Percentiles rank a stretch among this genome's conserved stretches.
Evolutionary conservation across 2,113 vertebrate genomes (phyloP).

Genomic region (Elephas maximus): DNA sequence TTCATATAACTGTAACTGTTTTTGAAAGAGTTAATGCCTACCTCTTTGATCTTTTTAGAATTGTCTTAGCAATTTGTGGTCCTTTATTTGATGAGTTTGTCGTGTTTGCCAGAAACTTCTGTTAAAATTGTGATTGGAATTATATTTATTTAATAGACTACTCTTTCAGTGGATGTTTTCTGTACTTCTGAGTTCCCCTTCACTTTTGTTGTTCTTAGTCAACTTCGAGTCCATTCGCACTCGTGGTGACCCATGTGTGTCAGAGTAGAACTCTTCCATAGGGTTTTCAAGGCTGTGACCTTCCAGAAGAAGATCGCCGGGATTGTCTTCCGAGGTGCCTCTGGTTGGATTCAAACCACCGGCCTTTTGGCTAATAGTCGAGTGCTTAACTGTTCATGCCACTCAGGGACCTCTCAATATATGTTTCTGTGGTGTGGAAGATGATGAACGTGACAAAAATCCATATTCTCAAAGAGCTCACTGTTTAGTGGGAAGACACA

Average conservation of each 20-base stretch:
- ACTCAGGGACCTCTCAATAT: neutral
- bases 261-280: too few relatives aligned
- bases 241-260: too few relatives aligned
- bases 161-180: neutral
- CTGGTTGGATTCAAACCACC: too few relatives aligned
- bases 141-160: constrained; percentile 23
- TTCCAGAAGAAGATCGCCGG: too few relatives aligned
- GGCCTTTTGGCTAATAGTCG: too few relatives aligned
- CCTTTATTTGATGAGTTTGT: constrained; percentile 37
- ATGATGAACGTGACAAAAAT: constrained; percentile 5
- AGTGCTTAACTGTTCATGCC: too few relatives aligned
- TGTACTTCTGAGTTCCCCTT: neutral
- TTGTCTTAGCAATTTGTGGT: neutral
- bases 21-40: neutral
- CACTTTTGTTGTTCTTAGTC: too few relatives aligned
- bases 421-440: constrained; percentile 17
- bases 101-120: constrained; percentile 16
- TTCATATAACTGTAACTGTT: neutral
- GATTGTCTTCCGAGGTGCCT: too few relatives aligned
- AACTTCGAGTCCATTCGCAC: too few relatives aligned
- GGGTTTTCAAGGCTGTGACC: too few relatives aligned
- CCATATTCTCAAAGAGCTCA: neutral
- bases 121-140: neutral
- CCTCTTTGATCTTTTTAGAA: constrained; percentile 1
- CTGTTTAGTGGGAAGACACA: neutral